Base-by-base conservation (phyloP, 64 coral and sea anemone genomes). In the Actinia equina region DNA sequence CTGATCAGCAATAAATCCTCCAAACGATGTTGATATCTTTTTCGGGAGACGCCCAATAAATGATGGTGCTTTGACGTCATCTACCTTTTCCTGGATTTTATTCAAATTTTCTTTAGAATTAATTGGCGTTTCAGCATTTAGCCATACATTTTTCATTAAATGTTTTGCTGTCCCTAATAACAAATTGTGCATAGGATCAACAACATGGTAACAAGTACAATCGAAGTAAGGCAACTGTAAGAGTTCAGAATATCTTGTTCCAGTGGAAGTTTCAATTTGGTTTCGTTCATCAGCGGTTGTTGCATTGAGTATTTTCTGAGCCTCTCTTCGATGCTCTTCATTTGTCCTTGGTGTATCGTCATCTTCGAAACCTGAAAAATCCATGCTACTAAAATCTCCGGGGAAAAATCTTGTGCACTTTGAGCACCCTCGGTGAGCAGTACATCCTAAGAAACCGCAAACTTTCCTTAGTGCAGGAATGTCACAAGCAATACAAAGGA, bases 1-100 rank as follows among this genome's bases (percentile, higher is more conserved):
- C 82, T 91, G 88, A 79, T 94, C 88, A 80, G 89, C 89, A 67
- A 79, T 94, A 54, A 94, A 94, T 60, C 93, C 93, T 6, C 93
- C 88, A 94, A 60, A 94, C 20, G 37, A 87, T 54, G 83, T 94
- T n/a, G 25, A 42, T 84, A 88, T 94, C 74, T 92, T 92, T 20
- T 82, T 76, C 16, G 86, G 91, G 15, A 88, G 81, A 12, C 91
- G 71, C 30, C 91, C 77, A 30, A 89, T 77, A 79, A 20, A 88
- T 19, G 89, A 84, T 79, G 93, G 85, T 61, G 78, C 88, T 87
- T 61, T 91, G 30, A 94, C 17, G 42, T 77, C 77, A 69, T 94
- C 89, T 45, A 94, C 5, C 87, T 94, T 90, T n/a, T 94, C 80
- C 20, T 94, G 89, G 8, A 89, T 67, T 49, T 94, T 22, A 20